phyloP scores from a whole-genome alignment of 1,140 invertebrate genomes.

The Drosophila aff. region DNA sequence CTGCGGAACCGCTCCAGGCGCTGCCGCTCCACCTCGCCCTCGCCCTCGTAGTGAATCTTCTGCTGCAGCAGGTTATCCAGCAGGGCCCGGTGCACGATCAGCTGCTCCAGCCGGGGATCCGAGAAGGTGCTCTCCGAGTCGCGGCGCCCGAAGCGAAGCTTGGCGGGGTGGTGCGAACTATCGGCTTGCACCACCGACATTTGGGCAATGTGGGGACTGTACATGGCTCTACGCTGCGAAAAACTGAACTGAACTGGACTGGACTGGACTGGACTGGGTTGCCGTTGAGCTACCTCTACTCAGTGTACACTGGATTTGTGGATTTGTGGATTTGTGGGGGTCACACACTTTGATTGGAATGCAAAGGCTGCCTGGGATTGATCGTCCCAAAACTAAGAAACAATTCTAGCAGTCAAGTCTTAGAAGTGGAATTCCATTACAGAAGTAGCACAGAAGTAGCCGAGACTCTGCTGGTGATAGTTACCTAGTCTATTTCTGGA shows the following conservation, averaged over 20 bases:
- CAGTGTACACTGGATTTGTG: background rate
- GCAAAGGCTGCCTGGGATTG: background rate
- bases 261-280: conserved; percentile 1
- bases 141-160: conserved; percentile 16
- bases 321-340: too few species aligned
- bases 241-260: conserved; percentile 3
- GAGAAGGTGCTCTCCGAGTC: conserved; percentile 13
- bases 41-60: conserved; percentile 55
- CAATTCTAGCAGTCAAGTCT: too few species aligned
- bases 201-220: conserved; percentile 31
- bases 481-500: too few species aligned
- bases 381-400: background rate
- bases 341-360: background rate
- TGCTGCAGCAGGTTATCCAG: conserved; percentile 57
- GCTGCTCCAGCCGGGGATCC: conserved; percentile 54
- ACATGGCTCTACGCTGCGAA: conserved; percentile 12
- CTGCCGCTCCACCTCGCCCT: conserved; percentile 36
- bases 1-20: conserved; percentile 56
- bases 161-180: background rate
- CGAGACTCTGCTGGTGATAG: too few species aligned
- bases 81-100: conserved; percentile 52
- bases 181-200: conserved; percentile 32
- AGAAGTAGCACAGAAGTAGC: too few species aligned
- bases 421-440: too few species aligned
- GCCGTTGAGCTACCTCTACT: background rate